Evolutionary conservation across 2,797 vertebrate genomes (phyloP).

Genomic region (Scyliorhinus canicula): DNA sequence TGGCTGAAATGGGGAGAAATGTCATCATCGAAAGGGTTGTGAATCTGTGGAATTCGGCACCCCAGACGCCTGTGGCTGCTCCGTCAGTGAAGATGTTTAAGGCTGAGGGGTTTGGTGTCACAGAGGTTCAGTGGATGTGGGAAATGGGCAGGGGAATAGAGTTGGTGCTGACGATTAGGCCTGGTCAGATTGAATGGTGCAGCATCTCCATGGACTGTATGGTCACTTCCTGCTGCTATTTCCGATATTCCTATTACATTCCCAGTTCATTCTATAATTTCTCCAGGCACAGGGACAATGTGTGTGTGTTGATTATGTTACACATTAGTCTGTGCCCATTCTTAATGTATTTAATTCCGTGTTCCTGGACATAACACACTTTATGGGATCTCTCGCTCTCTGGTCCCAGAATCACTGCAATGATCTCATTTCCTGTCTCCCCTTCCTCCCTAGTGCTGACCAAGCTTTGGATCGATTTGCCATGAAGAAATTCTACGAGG

Average conservation of each 20-base stretch:
- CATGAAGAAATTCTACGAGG: slow-evolving; percentile 98
- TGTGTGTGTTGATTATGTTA: neutral
- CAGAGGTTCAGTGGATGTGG: neutral
- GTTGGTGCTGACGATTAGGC: neutral
- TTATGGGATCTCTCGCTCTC: neutral
- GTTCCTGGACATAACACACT: neutral
- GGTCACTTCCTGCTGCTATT: neutral
- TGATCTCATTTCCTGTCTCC: neutral
- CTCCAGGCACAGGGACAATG: neutral
- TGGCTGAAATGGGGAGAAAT: neutral
- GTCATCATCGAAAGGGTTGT: neutral
- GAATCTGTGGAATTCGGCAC: neutral
- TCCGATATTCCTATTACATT: neutral
- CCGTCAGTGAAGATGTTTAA: neutral
- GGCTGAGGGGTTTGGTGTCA: neutral
- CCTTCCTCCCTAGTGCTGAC: slow-evolving; percentile 65
- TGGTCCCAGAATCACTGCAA: neutral
- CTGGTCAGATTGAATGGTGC: no score
- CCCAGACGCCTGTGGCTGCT: neutral
- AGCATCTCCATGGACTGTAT: neutral
- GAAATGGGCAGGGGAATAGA: no score
- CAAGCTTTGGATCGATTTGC: slow-evolving; percentile 96
- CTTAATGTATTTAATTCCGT: no score
- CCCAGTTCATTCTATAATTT: neutral
- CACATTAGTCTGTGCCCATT: neutral